A percentile compares a stretch with the other conserved stretches of the same genome.
These are phyloP conservation scores for Forbesichthys papilliferus DNA, from an alignment of 2,113 vertebrate genomes.

Conservation along the genomic window DNA sequence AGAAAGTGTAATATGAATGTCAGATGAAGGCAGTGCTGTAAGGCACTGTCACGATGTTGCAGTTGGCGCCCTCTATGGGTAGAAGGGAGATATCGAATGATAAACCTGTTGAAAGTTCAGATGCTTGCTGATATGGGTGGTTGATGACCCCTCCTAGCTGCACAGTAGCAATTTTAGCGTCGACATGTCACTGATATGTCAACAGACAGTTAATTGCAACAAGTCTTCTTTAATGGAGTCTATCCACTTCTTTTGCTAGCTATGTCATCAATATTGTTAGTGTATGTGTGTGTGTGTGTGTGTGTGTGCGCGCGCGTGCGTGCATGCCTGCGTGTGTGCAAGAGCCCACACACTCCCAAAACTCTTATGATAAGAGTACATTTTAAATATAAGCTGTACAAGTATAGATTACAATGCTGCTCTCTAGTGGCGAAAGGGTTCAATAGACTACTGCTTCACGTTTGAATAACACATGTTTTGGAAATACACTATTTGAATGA, in stretches of 20 bases:
- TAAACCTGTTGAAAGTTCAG: background rate
- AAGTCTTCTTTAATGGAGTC: constrained; percentile 15
- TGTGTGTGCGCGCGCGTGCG: too few species aligned
- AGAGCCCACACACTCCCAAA: too few species aligned
- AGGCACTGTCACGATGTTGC: background rate
- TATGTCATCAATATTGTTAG: constrained; percentile 3
- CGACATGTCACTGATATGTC: background rate
- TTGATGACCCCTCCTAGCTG: constrained; percentile 19
- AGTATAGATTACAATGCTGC: background rate
- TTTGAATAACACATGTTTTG: background rate
- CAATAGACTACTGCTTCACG: background rate
- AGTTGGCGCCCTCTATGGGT: background rate
- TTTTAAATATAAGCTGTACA: too few species aligned
- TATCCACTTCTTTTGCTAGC: constrained; percentile 12
- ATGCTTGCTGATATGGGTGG: constrained; percentile 20
- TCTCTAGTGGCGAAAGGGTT: constrained; percentile 23
- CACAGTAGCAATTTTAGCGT: background rate
- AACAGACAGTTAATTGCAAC: constrained; percentile 8
- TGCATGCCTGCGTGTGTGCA: too few species aligned
- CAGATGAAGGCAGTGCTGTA: background rate
- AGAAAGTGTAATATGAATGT: background rate
- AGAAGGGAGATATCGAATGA: too few species aligned
- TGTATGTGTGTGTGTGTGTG: too few species aligned
- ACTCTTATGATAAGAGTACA: too few species aligned
- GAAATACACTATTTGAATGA: background rate